Percentiles rank a stretch among this genome's conserved stretches.
Evolutionary conservation across 2,888 invertebrate species (phyloP).

Genomic region (Tuta absoluta): DNA sequence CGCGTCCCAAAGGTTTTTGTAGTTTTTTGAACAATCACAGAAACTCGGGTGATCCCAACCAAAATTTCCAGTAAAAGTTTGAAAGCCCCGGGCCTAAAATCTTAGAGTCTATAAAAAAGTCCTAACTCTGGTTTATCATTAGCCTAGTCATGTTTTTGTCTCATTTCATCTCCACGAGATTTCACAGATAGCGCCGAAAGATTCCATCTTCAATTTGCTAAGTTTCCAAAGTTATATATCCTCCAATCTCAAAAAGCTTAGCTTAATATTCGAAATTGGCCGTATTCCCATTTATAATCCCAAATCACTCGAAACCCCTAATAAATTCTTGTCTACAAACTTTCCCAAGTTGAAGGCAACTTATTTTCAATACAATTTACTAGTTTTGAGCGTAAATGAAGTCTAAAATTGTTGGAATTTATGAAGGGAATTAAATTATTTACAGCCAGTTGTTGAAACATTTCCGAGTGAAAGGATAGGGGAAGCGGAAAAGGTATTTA

Average conservation of each 20-base stretch:
- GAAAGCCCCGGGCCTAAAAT: too few species aligned
- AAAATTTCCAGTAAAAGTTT: too few species aligned
- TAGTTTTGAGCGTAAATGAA: slow-evolving; percentile 20
- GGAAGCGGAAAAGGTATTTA: neutral
- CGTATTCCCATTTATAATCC: slow-evolving; percentile 14
- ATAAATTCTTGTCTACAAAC: slow-evolving; percentile 26
- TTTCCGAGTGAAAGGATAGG: slow-evolving; percentile 14
- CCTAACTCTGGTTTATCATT: too few species aligned
- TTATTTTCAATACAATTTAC: slow-evolving; percentile 27
- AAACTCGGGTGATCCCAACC: too few species aligned
- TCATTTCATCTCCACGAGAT: neutral
- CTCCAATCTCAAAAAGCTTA: slow-evolving; percentile 5
- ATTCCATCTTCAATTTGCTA: slow-evolving; percentile 12
- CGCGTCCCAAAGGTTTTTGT: too few species aligned
- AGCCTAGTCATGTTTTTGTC: slow-evolving; percentile 1
- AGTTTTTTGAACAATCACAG: too few species aligned
- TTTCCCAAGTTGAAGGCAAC: slow-evolving; percentile 21
- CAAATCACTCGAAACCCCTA: slow-evolving; percentile 16
- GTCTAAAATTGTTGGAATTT: slow-evolving; percentile 26
- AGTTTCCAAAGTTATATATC: slow-evolving; percentile 10
- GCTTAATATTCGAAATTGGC: slow-evolving; percentile 17
- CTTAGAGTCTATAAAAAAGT: too few species aligned
- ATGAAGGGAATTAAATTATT: slow-evolving; percentile 25
- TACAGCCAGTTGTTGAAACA: slow-evolving; percentile 13
- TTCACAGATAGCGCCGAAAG: slow-evolving; percentile 1